Percentiles rank a stretch among this genome's conserved stretches.
Evolutionary conservation across 2,888 invertebrate species (phyloP).

Genomic region (Cerceris rybyensis): DNA sequence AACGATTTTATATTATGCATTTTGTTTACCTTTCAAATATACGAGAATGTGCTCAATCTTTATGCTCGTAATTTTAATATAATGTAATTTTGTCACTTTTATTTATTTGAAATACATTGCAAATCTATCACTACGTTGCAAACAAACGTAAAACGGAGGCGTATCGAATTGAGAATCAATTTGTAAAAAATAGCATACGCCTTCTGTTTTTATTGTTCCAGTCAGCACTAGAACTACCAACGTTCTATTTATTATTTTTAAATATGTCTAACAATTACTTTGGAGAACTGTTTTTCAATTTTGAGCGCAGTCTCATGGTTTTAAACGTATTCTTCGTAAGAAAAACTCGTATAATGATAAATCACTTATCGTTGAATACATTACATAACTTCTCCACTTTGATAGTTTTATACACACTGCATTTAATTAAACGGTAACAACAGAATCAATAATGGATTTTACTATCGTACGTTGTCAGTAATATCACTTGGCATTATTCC

Average conservation of each 20-base stretch:
- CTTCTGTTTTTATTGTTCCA: too few species aligned
- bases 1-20: constrained; percentile 24
- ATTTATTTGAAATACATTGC: not conserved
- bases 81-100: not conserved
- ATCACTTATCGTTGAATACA: constrained; percentile 42
- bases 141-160: too few species aligned
- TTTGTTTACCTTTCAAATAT: constrained; percentile 22
- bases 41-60: constrained; percentile 42
- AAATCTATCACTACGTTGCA: not conserved
- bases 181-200: too few species aligned
- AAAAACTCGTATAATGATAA: constrained; percentile 48
- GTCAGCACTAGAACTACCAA: too few species aligned
- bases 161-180: too few species aligned
- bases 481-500: constrained; percentile 48
- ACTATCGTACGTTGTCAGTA: constrained; percentile 22
- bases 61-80: not conserved
- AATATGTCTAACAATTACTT: too few species aligned
- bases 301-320: constrained; percentile 48
- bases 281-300: constrained; percentile 19
- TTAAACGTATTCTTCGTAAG: constrained; percentile 36
- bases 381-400: constrained; percentile 52
- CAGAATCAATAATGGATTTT: constrained; percentile 21
- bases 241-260: too few species aligned
- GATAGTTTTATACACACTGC: constrained; percentile 55
- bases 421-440: constrained; percentile 30